Percentiles rank a stretch among this genome's conserved stretches.
Conservation (phyloP, 2,888 invertebrate genomes). For the Tinea trinotella region DNA sequence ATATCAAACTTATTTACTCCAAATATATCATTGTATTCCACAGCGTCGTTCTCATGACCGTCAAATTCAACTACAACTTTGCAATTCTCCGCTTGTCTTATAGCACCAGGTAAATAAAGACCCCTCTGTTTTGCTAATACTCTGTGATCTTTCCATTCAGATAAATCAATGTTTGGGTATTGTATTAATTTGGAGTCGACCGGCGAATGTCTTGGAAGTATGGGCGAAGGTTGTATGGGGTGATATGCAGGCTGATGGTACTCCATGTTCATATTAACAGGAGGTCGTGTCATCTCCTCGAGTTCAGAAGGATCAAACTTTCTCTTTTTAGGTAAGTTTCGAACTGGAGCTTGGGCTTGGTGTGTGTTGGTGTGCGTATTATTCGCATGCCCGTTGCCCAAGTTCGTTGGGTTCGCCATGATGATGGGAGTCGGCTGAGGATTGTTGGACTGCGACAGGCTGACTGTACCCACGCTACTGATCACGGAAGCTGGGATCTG, state of each 20-base stretch:
- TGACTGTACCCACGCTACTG: constrained; percentile 72
- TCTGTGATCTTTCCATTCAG: constrained; percentile 94
- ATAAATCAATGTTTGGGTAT: constrained; percentile 84
- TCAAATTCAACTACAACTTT: constrained; percentile 89
- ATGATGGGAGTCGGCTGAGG: constrained; percentile 41
- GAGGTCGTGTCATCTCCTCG: constrained; percentile 75
- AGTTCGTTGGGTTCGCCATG: constrained; percentile 64
- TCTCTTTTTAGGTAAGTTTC: constrained; percentile 94
- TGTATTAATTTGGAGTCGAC: constrained; percentile 64
- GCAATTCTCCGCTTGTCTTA: constrained; percentile 79
- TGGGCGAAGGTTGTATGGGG: constrained; percentile 51
- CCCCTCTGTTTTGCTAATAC: constrained; percentile 90
- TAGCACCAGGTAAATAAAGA: constrained; percentile 90
- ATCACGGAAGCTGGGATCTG: constrained; percentile 74
- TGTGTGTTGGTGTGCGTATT: constrained; percentile 39
- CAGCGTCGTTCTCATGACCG: constrained; percentile 77
- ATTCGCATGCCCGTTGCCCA: constrained; percentile 46
- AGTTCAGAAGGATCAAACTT: constrained; percentile 87
- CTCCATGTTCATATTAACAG: constrained; percentile 33
- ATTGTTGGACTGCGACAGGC: constrained; percentile 57
- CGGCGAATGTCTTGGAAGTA: constrained; percentile 63
- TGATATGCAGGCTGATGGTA: constrained; percentile 42
- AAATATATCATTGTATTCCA: constrained; percentile 84
- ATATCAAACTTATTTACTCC: constrained; percentile 87
- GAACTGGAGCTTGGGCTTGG: constrained; percentile 71